phyloP scores from a whole-genome alignment of 2,113 vertebrate species.

The Cephalopholis sonnerati region DNA sequence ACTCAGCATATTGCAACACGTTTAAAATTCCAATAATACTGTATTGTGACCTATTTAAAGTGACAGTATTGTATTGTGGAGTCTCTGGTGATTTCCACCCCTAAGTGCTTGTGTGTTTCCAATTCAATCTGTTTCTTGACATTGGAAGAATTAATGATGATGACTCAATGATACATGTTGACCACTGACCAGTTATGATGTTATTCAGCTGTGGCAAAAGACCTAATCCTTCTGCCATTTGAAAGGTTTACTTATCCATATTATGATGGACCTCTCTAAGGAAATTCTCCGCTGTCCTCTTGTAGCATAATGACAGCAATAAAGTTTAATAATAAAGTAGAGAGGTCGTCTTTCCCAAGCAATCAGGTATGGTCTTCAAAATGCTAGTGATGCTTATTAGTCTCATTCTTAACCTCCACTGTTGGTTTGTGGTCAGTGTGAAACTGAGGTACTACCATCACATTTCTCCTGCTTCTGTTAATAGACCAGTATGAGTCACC shows the following conservation, averaged over 20 bases:
- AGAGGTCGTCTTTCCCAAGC: not conserved
- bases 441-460: conserved; percentile 24
- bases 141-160: no score
- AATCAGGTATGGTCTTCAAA: conserved; percentile 17
- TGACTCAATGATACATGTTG: not conserved
- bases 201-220: not conserved
- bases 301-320: not conserved
- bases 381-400: conserved; percentile 28
- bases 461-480: conserved; percentile 54
- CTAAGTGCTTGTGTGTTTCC: no score
- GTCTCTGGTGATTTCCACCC: no score
- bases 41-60: no score
- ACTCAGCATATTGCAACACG: no score
- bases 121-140: no score
- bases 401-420: conserved; percentile 24
- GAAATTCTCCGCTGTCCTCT: not conserved
- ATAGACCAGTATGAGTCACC: conserved; percentile 67
- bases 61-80: no score
- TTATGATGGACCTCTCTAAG: not conserved
- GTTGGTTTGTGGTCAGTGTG: conserved; percentile 46
- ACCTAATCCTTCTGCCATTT: not conserved
- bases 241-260: not conserved
- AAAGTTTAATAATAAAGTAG: no score
- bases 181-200: not conserved
- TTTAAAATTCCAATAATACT: no score